Conservation (phyloP, 2,888 invertebrate genomes). For the Scaptomyza caliginosa region DNA sequence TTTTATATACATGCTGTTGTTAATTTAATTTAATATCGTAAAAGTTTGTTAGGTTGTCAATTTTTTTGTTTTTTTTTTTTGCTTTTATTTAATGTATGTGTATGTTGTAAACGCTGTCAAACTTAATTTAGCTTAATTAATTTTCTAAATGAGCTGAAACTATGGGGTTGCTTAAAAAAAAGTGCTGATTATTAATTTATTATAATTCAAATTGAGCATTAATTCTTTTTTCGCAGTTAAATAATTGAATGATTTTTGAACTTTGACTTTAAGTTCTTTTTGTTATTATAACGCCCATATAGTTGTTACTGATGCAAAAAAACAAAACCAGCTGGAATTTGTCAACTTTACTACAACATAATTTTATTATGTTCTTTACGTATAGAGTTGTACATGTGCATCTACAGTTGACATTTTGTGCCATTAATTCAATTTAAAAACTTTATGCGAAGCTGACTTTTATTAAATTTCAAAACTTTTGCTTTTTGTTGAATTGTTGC, state of each 20-base stretch:
- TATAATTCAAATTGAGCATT: conserved; percentile 7
- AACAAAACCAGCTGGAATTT: too few species aligned
- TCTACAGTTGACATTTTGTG: conserved; percentile 24
- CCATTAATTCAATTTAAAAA: conserved; percentile 40
- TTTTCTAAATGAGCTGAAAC: conserved; percentile 54
- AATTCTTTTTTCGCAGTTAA: not conserved
- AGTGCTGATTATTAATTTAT: conserved; percentile 48
- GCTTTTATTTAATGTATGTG: conserved; percentile 17
- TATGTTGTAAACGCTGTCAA: conserved; percentile 59
- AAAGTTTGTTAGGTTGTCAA: conserved; percentile 33
- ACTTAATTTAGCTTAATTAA: conserved; percentile 72
- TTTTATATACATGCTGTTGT: conserved; percentile 34
- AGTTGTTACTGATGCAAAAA: too few species aligned
- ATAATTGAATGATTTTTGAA: not conserved
- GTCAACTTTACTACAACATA: not conserved
- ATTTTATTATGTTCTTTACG: not conserved
- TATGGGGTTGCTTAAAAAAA: conserved; percentile 9
- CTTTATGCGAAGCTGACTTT: conserved; percentile 20
- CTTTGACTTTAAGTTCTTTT: too few species aligned
- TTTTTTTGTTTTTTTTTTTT: conserved; percentile 11
- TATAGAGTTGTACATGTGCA: not conserved
- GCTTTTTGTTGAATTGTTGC: conserved; percentile 3
- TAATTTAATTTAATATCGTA: conserved; percentile 71
- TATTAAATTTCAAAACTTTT: conserved; percentile 46
- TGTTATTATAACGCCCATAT: too few species aligned